These are phyloP conservation scores for Pelecanoides urinatrix DNA, from an alignment of 2,113 vertebrate genomes.

Conservation along the genomic window DNA sequence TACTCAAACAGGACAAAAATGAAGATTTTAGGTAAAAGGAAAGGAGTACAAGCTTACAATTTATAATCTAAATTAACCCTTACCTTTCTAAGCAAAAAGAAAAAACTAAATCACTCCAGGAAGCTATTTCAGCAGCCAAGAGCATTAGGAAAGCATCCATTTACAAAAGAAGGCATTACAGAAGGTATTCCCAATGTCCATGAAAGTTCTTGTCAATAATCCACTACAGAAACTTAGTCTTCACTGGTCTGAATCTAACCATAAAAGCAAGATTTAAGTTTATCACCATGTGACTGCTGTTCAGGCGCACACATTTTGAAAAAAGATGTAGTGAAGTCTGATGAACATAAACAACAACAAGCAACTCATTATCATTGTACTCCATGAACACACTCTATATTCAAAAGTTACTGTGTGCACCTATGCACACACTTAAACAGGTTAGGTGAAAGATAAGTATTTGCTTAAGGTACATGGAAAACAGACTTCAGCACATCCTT, in stretches of 20 bases:
- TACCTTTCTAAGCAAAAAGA: background rate
- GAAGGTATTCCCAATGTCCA: background rate
- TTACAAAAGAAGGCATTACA: background rate
- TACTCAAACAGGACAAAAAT: background rate
- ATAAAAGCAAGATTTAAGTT: background rate
- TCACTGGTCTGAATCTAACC: background rate
- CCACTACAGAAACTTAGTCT: background rate
- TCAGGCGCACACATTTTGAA: background rate
- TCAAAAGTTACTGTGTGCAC: background rate
- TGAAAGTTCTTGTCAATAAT: background rate
- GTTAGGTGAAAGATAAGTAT: background rate
- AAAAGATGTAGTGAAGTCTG: background rate
- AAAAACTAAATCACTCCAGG: background rate
- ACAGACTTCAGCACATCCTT: background rate
- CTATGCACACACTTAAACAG: background rate
- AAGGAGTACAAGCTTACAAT: background rate
- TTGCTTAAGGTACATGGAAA: background rate
- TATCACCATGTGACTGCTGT: background rate
- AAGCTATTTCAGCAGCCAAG: background rate
- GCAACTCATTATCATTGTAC: fast-evolving
- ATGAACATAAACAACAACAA: background rate
- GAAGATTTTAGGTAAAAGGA: background rate
- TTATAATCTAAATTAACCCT: background rate
- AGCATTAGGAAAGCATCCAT: background rate
- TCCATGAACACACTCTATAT: background rate